Evolutionary conservation across 1,140 invertebrate genomes (phyloP).

Genomic region (Bilobella aurantiaca): DNA sequence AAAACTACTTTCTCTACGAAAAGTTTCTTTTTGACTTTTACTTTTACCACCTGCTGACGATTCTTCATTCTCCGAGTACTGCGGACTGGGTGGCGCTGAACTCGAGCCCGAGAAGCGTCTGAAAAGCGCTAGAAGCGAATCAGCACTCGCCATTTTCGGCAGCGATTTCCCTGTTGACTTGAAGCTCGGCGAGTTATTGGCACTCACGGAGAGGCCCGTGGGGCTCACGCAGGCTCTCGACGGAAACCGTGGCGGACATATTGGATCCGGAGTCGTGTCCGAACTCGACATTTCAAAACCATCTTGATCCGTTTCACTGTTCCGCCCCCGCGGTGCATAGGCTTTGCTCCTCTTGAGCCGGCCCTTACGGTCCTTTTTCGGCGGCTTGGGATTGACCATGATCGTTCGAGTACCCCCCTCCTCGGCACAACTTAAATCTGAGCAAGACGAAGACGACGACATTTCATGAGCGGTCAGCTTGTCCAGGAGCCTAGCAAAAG

Average conservation of each 20-base stretch:
- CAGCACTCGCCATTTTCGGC: slow-evolving; percentile 55
- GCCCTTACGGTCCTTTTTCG: slow-evolving; percentile 32
- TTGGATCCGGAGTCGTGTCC: slow-evolving; percentile 56
- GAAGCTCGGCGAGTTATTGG: slow-evolving; percentile 16
- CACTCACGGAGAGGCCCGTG: slow-evolving; percentile 10
- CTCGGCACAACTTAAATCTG: slow-evolving; percentile 39
- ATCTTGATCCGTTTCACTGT: slow-evolving; percentile 35
- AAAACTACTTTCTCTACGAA: background rate
- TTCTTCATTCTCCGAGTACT: slow-evolving; percentile 40
- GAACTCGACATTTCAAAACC: slow-evolving; percentile 33
- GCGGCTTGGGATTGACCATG: slow-evolving; percentile 12
- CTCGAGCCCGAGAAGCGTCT: slow-evolving; percentile 38
- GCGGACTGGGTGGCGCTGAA: slow-evolving; percentile 44
- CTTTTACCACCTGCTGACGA: slow-evolving; percentile 32
- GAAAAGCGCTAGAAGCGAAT: slow-evolving; percentile 64
- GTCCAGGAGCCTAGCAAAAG: slow-evolving; percentile 58
- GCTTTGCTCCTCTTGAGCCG: slow-evolving; percentile 37
- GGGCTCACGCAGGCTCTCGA: slow-evolving; percentile 31
- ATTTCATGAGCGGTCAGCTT: slow-evolving; percentile 58
- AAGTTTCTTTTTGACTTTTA: background rate
- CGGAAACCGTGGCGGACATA: slow-evolving; percentile 37
- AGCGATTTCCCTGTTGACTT: slow-evolving; percentile 36
- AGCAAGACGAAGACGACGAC: slow-evolving; percentile 40
- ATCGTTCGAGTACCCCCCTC: slow-evolving; percentile 15
- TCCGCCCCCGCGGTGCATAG: slow-evolving; percentile 51